Base-by-base conservation (phyloP, 2,888 invertebrate species). In the Ectemnius continuus region DNA sequence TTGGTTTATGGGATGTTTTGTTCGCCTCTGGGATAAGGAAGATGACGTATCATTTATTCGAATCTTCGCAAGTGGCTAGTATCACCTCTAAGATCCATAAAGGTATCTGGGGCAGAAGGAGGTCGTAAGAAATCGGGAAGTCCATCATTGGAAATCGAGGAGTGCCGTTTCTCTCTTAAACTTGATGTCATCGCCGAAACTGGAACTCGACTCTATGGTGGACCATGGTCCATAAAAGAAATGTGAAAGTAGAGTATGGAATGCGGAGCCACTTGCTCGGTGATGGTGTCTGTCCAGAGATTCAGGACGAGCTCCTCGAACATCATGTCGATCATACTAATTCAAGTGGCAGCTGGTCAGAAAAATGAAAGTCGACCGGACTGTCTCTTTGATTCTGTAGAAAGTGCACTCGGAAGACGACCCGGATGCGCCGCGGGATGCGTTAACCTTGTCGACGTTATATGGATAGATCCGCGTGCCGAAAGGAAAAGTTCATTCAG, bases 191-290 rank as follows among this genome's bases (percentile, higher is more conserved):
- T 58, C 65, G 72, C 0, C 62, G 52, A 61, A 23, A 67, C 65
- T 67, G 71, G 73, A 70, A 78, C 70, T 64, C 61, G 11, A 11
- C 36, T 8, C 72, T 18, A 16, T 52, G 47, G 47, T 69, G 73
- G 69, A 65, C 70, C 48, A 60, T 18, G 6, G n/a, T 13, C 20
- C 74, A 59, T 62, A 52, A 70, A 76, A 79, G 71, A 82, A 84
- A 84, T 77, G 84, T 84, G 86, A 85, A 85, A 86, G 86, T 80
- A 20, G 72, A 65, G 26, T n/a, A 56, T 23, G 75, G 84, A 83
- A 85, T 80, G 84, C 84, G 83, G 82, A 83, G 75, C 68, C 69
- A 36, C 61, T 56, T 56, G 23, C 65, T 61, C 48, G 60, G 48
- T 52, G 61, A 46, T 36, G 2, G 20, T 8, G 2, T n/a, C 8